Conservation (phyloP, 2,113 vertebrate species). For the Clinocottus analis region DNA sequence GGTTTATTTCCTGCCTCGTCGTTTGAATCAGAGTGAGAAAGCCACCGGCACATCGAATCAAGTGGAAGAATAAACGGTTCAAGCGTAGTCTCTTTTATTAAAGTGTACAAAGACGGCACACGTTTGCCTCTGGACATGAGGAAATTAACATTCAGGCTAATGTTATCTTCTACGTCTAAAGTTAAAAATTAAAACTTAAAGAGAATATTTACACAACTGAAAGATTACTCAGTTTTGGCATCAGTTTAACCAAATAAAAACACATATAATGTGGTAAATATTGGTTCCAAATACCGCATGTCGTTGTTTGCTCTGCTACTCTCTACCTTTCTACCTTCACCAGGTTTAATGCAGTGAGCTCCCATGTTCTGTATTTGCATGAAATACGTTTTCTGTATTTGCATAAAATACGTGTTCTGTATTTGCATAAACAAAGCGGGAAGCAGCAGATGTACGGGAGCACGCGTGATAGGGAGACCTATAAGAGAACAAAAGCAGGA, state of each 20-base stretch:
- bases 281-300: neutral
- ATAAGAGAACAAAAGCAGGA: constrained; percentile 23
- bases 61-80: no score
- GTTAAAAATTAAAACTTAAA: neutral
- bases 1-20: no score
- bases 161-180: neutral
- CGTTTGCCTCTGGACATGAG: neutral
- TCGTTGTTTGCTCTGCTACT: neutral
- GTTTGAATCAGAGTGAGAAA: no score
- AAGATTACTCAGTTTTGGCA: neutral
- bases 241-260: neutral
- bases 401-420: neutral
- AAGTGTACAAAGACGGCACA: neutral
- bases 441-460: neutral
- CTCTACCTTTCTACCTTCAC: no score
- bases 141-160: neutral
- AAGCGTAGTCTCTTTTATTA: neutral
- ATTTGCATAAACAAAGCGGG: constrained; percentile 21
- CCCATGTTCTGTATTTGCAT: constrained; percentile 1
- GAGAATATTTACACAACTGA: neutral
- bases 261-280: neutral
- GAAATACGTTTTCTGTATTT: neutral
- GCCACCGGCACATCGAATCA: no score
- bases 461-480: neutral
- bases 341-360: neutral